These are phyloP conservation scores for Rutpela maculata DNA, from an alignment of 2,888 invertebrate genomes.

Conservation along the genomic window DNA sequence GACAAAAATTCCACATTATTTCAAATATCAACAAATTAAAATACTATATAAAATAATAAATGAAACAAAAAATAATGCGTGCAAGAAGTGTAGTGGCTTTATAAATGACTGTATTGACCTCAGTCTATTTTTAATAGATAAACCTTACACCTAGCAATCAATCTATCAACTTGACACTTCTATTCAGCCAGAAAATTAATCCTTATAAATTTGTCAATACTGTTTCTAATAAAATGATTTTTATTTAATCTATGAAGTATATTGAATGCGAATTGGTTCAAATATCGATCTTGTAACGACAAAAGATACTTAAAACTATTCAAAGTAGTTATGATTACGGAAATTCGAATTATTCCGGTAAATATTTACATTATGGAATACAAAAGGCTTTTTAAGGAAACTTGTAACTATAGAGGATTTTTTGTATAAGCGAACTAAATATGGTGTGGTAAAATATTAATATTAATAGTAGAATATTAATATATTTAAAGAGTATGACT, in stretches of 20 bases:
- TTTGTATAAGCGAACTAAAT: not conserved
- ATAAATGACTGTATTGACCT: conserved; percentile 34
- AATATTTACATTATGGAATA: not conserved
- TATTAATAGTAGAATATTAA: no score
- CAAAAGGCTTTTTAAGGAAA: not conserved
- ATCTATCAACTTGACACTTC: conserved; percentile 33
- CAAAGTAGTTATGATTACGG: not conserved
- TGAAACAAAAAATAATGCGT: conserved; percentile 7
- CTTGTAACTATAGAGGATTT: not conserved
- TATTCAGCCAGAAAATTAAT: conserved; percentile 36
- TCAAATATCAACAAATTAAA: not conserved
- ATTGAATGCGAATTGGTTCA: conserved; percentile 18
- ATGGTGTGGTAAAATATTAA: not conserved
- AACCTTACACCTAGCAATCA: conserved; percentile 40
- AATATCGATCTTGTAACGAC: conserved; percentile 10
- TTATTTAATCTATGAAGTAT: conserved; percentile 11
- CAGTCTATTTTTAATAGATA: conserved; percentile 38
- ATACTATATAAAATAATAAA: not conserved
- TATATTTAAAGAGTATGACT: no score
- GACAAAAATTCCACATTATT: not conserved
- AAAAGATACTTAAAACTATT: conserved; percentile 8
- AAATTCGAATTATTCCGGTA: not conserved
- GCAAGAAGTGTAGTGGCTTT: not conserved
- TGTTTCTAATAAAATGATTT: conserved; percentile 35
- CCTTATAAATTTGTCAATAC: conserved; percentile 40